phyloP scores from a whole-genome alignment of 2,113 vertebrate species.

The Coryphaenoides rupestris region DNA sequence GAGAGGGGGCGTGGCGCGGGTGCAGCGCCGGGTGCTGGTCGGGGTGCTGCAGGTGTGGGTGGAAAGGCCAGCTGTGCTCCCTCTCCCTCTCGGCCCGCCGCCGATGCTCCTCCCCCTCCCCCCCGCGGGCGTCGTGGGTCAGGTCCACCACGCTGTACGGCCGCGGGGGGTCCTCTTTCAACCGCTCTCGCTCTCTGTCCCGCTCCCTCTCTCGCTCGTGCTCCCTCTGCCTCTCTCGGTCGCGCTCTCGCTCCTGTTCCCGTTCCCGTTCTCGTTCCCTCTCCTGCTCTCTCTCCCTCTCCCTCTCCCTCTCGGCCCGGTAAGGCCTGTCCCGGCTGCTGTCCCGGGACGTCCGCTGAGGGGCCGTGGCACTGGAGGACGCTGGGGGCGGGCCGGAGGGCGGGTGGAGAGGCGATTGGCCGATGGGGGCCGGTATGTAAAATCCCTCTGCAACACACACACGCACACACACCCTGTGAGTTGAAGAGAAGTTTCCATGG shows the following conservation, averaged over 20 bases:
- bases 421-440: slow-evolving; percentile 78
- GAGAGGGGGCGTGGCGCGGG: slow-evolving; percentile 28
- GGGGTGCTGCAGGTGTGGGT: slow-evolving; percentile 25
- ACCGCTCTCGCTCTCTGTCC: slow-evolving; percentile 27
- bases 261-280: slow-evolving; percentile 80
- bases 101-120: neutral
- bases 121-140: slow-evolving; percentile 35
- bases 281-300: slow-evolving; percentile 63
- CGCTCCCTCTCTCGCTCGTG: slow-evolving; percentile 71
- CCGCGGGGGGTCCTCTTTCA: slow-evolving; percentile 33
- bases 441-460: slow-evolving; percentile 81
- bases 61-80: slow-evolving; percentile 41
- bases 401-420: slow-evolving; percentile 74
- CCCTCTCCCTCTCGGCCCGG: slow-evolving; percentile 74
- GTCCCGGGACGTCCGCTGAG: slow-evolving; percentile 80
- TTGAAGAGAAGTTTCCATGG: slow-evolving; percentile 1
- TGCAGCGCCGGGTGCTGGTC: slow-evolving; percentile 51
- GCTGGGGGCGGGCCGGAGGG: slow-evolving; percentile 73
- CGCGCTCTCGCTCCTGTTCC: slow-evolving; percentile 77
- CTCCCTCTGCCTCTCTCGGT: slow-evolving; percentile 82
- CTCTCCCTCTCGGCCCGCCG: neutral
- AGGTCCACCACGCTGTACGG: slow-evolving; percentile 49
- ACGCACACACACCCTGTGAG: slow-evolving; percentile 9
- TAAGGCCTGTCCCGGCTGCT: slow-evolving; percentile 70
- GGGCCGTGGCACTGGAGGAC: slow-evolving; percentile 67